Evolutionary conservation across 2,797 vertebrate genomes (phyloP), one percentile per base, ranked within the genome.

Genomic region (Megalops cyprinoides): DNA sequence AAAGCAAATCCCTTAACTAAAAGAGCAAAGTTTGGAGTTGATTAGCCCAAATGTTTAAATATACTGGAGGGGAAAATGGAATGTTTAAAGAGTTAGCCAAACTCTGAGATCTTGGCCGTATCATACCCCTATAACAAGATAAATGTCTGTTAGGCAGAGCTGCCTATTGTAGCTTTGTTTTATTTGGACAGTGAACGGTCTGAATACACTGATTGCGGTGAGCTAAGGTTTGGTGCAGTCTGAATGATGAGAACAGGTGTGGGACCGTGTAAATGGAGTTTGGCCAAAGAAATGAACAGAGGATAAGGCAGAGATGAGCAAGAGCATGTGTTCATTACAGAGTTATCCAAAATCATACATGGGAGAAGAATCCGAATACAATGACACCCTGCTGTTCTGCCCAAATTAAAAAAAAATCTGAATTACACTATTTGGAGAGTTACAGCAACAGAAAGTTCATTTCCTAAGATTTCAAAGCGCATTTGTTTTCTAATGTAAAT

Each of bases 1-100:
- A 82, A 88, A 79, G 88, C 86, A 84, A 89, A 89, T 78, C 83
- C 83, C 83, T 84, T 84, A 88, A 87, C 79, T 79, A 56, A 81
- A 51, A 69, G 82, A 86, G 87, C 86, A 86, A 90, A 88, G 84
- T 73, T 65, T 76, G 67, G 73, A 75, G 51, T 75, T 74, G 79
- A n/a, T 76, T 79, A 58, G 42, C 34, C 74, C 51, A 74, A 60
- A 75, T 25, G 56, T 65, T 76, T 37, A 23, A 48, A 51, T 39
- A 15, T 39, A 2, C 31, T 49, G 28, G 73, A 56, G 46, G 28
- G 25, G 18, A 25, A 51, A 62, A 77, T 39, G 14, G 74, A 55
- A 67, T 34, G 39, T 34, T 69, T 67, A 15, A 55, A 71, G 56
- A 28, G 14, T 20, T 44, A 48, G 62, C 74, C 49, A 56, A 55